Conservation (phyloP, 2,113 vertebrate genomes). For the Benthochromis sp. region DNA sequence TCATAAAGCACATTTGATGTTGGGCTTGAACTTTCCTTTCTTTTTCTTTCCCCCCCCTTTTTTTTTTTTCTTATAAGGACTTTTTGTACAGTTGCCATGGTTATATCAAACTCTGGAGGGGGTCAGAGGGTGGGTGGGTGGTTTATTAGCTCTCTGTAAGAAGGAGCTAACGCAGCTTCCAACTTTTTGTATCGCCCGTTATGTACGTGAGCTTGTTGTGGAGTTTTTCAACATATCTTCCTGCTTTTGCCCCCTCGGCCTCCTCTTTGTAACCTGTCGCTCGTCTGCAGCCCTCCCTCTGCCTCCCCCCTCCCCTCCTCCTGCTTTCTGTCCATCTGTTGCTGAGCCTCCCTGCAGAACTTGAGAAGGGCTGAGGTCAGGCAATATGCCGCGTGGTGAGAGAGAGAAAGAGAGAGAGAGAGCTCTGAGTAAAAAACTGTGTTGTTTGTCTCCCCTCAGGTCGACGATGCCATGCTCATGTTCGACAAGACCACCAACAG, state of each 20-base stretch:
- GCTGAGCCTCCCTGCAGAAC: slow-evolving; percentile 63
- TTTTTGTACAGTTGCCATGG: slow-evolving; percentile 63
- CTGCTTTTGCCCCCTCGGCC: not conserved
- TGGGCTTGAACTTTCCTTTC: slow-evolving; percentile 20
- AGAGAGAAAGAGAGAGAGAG: not conserved
- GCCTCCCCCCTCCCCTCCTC: not conserved
- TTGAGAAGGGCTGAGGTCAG: slow-evolving; percentile 70
- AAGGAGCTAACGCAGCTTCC: slow-evolving; percentile 6
- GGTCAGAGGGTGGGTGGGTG: not conserved
- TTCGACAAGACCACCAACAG: slow-evolving; percentile 99
- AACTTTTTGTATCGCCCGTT: not conserved
- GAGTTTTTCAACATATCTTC: slow-evolving; percentile 7
- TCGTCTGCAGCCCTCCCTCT: not conserved
- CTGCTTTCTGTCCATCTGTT: slow-evolving; percentile 63
- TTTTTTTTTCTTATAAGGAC: slow-evolving; percentile 22
- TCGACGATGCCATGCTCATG: slow-evolving; percentile 99
- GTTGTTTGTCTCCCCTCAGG: slow-evolving; percentile 73
- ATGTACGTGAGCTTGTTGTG: not conserved
- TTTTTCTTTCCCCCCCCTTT: not conserved
- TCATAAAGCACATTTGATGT: slow-evolving; percentile 57
- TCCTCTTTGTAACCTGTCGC: slow-evolving; percentile 56
- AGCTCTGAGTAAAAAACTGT: slow-evolving; percentile 3
- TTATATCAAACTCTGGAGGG: slow-evolving; percentile 53
- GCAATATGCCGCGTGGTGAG: slow-evolving; percentile 56
- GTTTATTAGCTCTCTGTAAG: not conserved